These are phyloP conservation scores for Hippocampus abdominalis DNA, from an alignment of 2,113 vertebrate species.

Conservation along the genomic window DNA sequence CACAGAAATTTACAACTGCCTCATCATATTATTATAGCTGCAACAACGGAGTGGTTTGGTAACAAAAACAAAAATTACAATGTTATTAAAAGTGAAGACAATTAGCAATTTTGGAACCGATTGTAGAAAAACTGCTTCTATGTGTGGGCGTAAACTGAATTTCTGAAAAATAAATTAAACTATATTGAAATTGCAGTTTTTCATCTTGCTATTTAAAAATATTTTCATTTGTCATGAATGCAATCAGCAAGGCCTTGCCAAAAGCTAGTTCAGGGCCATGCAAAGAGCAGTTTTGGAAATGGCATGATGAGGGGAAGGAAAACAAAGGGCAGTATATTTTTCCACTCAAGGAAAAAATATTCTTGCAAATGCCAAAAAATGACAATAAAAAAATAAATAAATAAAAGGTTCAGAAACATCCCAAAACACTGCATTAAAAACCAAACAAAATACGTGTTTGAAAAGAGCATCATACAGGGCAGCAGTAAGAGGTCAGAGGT, in stretches of 20 bases:
- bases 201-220: neutral
- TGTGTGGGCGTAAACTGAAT: neutral
- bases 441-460: constrained; percentile 37
- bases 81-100: no score
- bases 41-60: neutral
- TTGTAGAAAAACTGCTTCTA: neutral
- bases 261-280: constrained; percentile 54
- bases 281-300: constrained; percentile 59
- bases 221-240: neutral
- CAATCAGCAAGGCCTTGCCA: constrained; percentile 21
- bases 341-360: constrained; percentile 60
- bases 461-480: constrained; percentile 43
- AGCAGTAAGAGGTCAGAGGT: constrained; percentile 63
- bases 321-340: constrained; percentile 53
- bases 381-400: constrained; percentile 28
- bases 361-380: constrained; percentile 9
- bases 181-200: neutral
- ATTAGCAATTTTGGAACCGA: neutral
- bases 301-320: constrained; percentile 34
- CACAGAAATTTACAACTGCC: neutral
- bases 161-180: neutral
- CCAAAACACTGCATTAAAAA: constrained; percentile 36
- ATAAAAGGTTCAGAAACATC: constrained; percentile 29
- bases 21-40: neutral
- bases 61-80: neutral